These are phyloP conservation scores for Endomychus coccineus DNA, from an alignment of 2,888 invertebrate genomes.

Conservation along the genomic window DNA sequence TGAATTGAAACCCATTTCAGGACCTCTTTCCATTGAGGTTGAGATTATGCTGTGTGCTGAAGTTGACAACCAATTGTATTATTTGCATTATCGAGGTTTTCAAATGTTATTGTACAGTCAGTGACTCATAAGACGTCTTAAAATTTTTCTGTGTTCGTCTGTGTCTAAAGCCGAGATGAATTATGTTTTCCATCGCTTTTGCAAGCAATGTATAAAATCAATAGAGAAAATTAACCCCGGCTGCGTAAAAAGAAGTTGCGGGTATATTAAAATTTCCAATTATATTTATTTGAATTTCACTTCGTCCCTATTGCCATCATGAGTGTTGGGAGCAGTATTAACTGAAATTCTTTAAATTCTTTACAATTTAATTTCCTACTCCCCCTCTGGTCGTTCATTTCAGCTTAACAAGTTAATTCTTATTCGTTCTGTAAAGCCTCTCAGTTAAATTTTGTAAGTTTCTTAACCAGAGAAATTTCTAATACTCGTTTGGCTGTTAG, in stretches of 20 bases:
- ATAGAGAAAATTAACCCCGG: slow-evolving; percentile 8
- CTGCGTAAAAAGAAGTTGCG: slow-evolving; percentile 3
- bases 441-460: too few species aligned
- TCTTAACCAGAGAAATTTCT: neutral
- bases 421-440: slow-evolving; percentile 28
- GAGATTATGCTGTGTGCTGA: too few species aligned
- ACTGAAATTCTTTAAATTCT: slow-evolving; percentile 29
- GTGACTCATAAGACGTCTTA: too few species aligned
- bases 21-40: too few species aligned
- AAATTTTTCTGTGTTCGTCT: too few species aligned
- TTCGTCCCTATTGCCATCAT: slow-evolving; percentile 3
- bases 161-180: too few species aligned
- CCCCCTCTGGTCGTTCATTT: slow-evolving; percentile 30
- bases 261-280: slow-evolving; percentile 14
- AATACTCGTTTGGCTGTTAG: too few species aligned
- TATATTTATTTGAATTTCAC: slow-evolving; percentile 13
- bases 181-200: neutral
- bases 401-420: slow-evolving; percentile 37
- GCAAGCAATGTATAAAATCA: slow-evolving; percentile 5
- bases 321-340: slow-evolving; percentile 3
- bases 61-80: too few species aligned
- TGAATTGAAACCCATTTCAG: too few species aligned
- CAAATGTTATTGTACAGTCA: too few species aligned
- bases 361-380: slow-evolving; percentile 32
- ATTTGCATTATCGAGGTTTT: too few species aligned